Evolutionary conservation across 1,140 invertebrate genomes (phyloP), one percentile per base, ranked within the genome.

Genomic region (Bombyx mori): DNA sequence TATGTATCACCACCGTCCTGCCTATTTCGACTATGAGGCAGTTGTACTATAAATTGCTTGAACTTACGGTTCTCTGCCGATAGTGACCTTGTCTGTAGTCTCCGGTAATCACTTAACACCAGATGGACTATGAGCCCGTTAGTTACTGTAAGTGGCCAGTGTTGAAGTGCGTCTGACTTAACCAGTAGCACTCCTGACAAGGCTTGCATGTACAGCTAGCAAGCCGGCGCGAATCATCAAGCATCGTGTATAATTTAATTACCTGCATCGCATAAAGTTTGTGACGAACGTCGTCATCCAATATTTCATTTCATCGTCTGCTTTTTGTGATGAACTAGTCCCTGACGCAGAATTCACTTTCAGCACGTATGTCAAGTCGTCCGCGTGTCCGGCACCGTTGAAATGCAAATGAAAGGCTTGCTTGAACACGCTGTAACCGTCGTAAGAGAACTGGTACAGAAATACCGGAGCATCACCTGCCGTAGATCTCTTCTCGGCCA

Each of bases 361-460:
- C 57, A 86, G 79, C 10, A 79, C 51, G 52, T 77, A 82, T 4
- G 77, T 80, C 44, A 82, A 42, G 58, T 86, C 83, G 45, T 86
- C 81, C 0, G 83, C 60, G 48, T 86, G 83, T 0, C 62, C 73
- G 3, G 73, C 79, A 7, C 81, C 82, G 4, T 64, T 52, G 58
- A 68, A 83, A 7, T 61, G 58, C 12, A 77, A 44, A 0, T 58
- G 63, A 18, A 57, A 59, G 0, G 56, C 64, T n/a, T 68, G 49
- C 56, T 77, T 75, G 7, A 79, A 62, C 2, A 72, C 61, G 53
- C 73, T 77, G 8, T 68, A 63, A 6, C 70, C 62, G 3, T 73
- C 53, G 51, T 79, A 83, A 6, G 75, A 59, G 55, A 77, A 83
- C 52, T 73, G 60, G 54, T 83, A 86, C 42, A 83, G 52, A 55